These are phyloP conservation scores for Spatulosminthurus flaviceps DNA, from an alignment of 2,888 invertebrate species.

Conservation along the genomic window DNA sequence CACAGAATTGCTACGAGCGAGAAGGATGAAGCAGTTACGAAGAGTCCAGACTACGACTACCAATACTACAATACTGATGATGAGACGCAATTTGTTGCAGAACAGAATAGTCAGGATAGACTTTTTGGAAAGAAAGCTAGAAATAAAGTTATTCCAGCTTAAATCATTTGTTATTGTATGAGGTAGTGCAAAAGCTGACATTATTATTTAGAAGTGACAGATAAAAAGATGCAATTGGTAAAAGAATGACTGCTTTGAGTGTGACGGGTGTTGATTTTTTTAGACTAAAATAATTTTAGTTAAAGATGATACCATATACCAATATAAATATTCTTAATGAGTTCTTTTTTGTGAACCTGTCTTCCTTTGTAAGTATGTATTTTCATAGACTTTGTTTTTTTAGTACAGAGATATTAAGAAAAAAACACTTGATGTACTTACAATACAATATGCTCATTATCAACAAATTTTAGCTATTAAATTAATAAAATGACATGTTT, in stretches of 20 bases:
- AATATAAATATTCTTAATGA: no score
- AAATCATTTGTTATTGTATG: background rate
- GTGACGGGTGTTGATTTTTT: background rate
- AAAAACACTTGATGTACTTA: background rate
- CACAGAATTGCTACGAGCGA: background rate
- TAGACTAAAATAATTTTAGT: no score
- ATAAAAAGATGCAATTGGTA: slow-evolving; percentile 5
- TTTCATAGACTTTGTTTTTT: no score
- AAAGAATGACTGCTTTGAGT: slow-evolving; percentile 12
- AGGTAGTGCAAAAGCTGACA: slow-evolving; percentile 22
- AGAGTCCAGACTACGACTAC: slow-evolving; percentile 62
- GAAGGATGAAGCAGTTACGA: slow-evolving; percentile 39
- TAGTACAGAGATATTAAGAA: no score
- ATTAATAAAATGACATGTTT: background rate
- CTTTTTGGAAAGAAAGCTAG: slow-evolving; percentile 55
- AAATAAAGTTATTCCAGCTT: slow-evolving; percentile 30
- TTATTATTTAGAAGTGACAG: background rate
- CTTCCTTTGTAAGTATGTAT: no score
- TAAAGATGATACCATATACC: no score
- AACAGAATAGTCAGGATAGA: slow-evolving; percentile 40
- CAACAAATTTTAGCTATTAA: background rate
- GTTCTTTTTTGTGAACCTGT: no score
- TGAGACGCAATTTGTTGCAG: slow-evolving; percentile 52
- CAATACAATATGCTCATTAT: background rate
- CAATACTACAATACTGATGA: slow-evolving; percentile 61